Evolutionary conservation across 2,888 invertebrate species (phyloP), one percentile per base, ranked within the genome.

Genomic region (Drosophila differens): DNA sequence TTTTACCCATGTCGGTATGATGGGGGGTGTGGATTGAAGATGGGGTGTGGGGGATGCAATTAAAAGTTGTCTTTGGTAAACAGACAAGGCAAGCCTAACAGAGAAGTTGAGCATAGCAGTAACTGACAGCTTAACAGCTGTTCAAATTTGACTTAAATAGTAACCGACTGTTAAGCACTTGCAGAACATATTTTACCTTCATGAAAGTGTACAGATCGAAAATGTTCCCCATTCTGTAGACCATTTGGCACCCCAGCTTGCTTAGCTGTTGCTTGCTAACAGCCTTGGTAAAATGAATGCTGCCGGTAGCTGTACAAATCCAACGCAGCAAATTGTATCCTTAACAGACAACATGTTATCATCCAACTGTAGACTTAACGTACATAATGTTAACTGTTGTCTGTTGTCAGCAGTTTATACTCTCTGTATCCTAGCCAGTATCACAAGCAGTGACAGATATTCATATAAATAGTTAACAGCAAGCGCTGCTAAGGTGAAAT

Each of bases 1-100:
- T 61, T 58, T 81, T 70, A 57, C 55, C 51, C 30, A 32, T 30
- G 33, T n/a, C 7, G n/a, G 16, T 7, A 0, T 28, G 41, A 16
- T 16, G 16, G 30, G 12, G 39, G 28, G 1, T 7, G 7, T 2
- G 3, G 3, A 5, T 16, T 37, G 55, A 51, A 7, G 19, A n/a
- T 33, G 19, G 22, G 3, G 10, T 22, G 19, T 6, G 55, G 19
- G 14, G 22, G 19, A 6, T 3, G 30, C 30, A 59, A 39, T 64
- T 54, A 41, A 59, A 39, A 37, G 4, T 53, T 49, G 39, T 6
- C 35, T 16, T 35, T 44, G 28, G 33, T 22, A 44, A 53, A 33
- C 32, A 30, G n/a, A 53, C 14, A 33, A 9, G 22, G 16, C 47
- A 25, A 47, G 4, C 22, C 22, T 47, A 47, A 47, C 47, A 47